phyloP scores from a whole-genome alignment of 2,113 vertebrate species.

The Uria aalge region DNA sequence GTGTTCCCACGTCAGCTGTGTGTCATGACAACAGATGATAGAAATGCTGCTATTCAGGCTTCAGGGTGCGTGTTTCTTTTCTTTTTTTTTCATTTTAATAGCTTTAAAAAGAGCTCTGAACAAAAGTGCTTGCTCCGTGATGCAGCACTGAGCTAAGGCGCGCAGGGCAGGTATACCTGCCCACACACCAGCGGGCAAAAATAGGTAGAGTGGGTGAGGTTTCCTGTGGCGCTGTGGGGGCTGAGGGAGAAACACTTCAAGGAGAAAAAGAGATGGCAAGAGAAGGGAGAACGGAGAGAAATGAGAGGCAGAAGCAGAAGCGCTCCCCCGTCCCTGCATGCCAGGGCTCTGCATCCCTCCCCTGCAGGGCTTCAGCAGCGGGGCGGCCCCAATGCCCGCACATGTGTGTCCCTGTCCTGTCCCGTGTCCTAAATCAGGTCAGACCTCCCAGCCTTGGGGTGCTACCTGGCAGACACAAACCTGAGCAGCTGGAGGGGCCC shows the following conservation, averaged over 20 bases:
- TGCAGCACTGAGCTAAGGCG: slow-evolving; percentile 17
- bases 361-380: not conserved
- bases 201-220: slow-evolving; percentile 47
- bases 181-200: slow-evolving; percentile 50
- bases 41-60: slow-evolving; percentile 73
- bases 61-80: slow-evolving; percentile 38
- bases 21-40: slow-evolving; percentile 79
- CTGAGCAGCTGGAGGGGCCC: not conserved
- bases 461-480: not conserved
- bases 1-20: slow-evolving; percentile 75
- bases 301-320: not conserved
- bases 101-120: slow-evolving; percentile 69
- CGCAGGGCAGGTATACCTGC: slow-evolving; percentile 40
- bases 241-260: slow-evolving; percentile 10
- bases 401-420: not conserved
- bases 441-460: not conserved
- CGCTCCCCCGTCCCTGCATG: not conserved
- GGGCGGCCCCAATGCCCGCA: fast-evolving
- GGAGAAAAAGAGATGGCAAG: not conserved
- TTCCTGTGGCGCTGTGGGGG: slow-evolving; percentile 38
- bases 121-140: slow-evolving; percentile 51
- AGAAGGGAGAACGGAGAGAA: not conserved
- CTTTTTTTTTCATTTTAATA: slow-evolving; percentile 34
- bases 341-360: not conserved
- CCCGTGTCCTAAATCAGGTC: not conserved